Conservation (phyloP, 2,797 vertebrate genomes). For the Sciaenops ocellatus region DNA sequence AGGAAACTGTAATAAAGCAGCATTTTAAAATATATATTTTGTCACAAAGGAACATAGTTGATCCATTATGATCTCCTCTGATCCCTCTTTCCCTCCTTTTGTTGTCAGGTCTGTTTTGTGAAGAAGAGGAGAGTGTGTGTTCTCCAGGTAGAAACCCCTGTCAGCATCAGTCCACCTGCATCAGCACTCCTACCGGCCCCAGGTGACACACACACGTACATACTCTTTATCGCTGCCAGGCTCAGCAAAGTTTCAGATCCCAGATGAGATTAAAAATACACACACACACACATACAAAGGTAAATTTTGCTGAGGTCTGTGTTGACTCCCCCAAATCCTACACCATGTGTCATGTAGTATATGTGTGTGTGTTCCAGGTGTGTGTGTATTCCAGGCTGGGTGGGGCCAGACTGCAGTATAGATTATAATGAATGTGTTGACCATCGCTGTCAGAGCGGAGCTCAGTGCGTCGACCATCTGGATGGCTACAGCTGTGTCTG, state of each 20-base stretch:
- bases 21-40: background rate
- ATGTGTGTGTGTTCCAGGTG: slow-evolving; percentile 83
- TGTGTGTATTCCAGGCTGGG: slow-evolving; percentile 89
- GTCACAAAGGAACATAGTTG: background rate
- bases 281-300: slow-evolving; percentile 3
- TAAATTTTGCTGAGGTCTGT: slow-evolving; percentile 18
- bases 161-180: slow-evolving; percentile 90
- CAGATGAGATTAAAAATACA: slow-evolving; percentile 31
- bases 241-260: slow-evolving; percentile 37
- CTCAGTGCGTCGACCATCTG: slow-evolving; percentile 89
- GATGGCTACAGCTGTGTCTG: slow-evolving; percentile 93
- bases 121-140: slow-evolving; percentile 88
- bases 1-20: background rate
- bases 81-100: background rate
- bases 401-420: slow-evolving; percentile 91
- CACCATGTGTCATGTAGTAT: background rate
- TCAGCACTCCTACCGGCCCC: slow-evolving; percentile 87
- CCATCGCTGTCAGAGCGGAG: slow-evolving; percentile 92
- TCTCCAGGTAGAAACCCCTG: slow-evolving; percentile 89
- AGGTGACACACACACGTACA: slow-evolving; percentile 83
- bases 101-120: slow-evolving; percentile 90
- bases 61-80: background rate
- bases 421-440: slow-evolving; percentile 90
- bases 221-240: slow-evolving; percentile 6
- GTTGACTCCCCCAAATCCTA: slow-evolving; percentile 18